A percentile compares a stretch with the other conserved stretches of the same genome.
Conservation (phyloP, 2,888 invertebrate genomes). For the Cephonodes hylas region DNA sequence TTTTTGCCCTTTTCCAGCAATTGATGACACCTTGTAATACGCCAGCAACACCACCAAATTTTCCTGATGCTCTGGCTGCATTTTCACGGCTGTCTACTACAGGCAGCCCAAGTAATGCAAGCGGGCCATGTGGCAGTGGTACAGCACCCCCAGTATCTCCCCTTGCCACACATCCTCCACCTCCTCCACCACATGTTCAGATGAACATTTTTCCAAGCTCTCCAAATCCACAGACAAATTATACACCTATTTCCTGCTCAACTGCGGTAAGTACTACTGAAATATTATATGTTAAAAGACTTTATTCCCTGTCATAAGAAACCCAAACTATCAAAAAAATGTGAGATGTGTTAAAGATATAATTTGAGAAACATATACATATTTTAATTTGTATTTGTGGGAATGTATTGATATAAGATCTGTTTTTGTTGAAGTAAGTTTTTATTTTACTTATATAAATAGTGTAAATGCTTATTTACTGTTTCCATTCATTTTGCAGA, state of each 20-base stretch:
- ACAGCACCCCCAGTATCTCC: constrained; percentile 69
- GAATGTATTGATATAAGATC: too few species aligned
- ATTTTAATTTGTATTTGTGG: too few species aligned
- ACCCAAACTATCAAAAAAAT: not conserved
- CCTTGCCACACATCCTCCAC: constrained; percentile 69
- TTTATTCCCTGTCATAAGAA: too few species aligned
- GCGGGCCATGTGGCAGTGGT: constrained; percentile 45
- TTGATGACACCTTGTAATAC: constrained; percentile 96
- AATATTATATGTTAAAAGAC: not conserved
- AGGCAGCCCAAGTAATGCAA: constrained; percentile 70
- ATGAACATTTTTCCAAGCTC: constrained; percentile 61
- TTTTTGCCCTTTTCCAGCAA: constrained; percentile 71
- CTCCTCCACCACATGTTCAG: constrained; percentile 51
- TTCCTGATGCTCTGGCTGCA: constrained; percentile 93
- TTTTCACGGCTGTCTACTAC: constrained; percentile 93
- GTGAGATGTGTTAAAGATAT: not conserved
- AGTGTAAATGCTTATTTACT: not conserved
- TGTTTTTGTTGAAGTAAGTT: not conserved
- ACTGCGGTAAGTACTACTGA: constrained; percentile 62
- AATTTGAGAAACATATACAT: too few species aligned
- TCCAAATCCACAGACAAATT: constrained; percentile 65
- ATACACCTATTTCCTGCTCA: constrained; percentile 71
- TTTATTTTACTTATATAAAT: not conserved
- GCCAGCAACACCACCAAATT: constrained; percentile 96
- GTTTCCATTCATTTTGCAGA: constrained; percentile 53